Percentiles rank a stretch among this genome's conserved stretches.
Evolutionary conservation across 2,888 invertebrate species (phyloP).

Genomic region (Eupithecia vulgata): DNA sequence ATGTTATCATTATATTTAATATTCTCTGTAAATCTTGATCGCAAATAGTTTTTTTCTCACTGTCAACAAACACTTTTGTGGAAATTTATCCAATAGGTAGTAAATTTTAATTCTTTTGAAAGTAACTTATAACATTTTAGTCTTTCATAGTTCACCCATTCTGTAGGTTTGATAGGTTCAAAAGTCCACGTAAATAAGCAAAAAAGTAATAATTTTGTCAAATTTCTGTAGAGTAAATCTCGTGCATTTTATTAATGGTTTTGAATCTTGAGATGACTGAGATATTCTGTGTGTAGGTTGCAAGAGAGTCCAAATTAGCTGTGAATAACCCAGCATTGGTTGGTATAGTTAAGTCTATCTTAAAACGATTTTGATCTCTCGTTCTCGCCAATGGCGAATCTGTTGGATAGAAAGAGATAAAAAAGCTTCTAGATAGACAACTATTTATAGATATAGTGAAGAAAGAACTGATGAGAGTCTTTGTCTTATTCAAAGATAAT

Average conservation of each 20-base stretch:
- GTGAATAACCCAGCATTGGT: background rate
- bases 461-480: conserved; percentile 79
- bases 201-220: background rate
- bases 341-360: background rate
- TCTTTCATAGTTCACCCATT: background rate
- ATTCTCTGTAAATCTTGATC: background rate
- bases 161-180: background rate
- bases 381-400: background rate
- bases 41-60: background rate
- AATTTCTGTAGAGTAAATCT: background rate
- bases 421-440: background rate
- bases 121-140: background rate
- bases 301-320: conserved; percentile 12
- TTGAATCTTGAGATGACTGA: background rate
- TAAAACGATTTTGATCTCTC: background rate
- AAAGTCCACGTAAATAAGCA: background rate
- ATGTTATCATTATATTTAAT: background rate
- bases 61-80: conserved; percentile 1
- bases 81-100: background rate
- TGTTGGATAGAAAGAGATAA: conserved; percentile 1
- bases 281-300: background rate
- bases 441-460: conserved; percentile 23
- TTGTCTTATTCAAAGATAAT: conserved; percentile 81
- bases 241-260: background rate
- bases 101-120: background rate